Conservation (phyloP, 2,888 invertebrate species). For the Aporophyla lueneburgensis region DNA sequence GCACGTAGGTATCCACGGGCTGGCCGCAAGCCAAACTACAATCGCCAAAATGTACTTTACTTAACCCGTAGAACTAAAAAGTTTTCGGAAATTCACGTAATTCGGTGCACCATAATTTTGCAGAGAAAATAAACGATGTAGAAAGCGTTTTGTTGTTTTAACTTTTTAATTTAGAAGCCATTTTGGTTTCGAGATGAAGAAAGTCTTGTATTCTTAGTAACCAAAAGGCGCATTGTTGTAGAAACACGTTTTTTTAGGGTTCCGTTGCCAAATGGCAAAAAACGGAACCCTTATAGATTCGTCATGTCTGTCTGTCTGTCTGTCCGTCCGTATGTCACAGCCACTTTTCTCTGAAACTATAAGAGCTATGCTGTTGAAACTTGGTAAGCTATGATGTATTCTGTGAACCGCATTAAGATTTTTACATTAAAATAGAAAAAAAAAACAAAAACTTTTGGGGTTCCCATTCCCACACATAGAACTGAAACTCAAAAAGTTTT, state of each 20-base stretch:
- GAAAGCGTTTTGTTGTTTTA: not conserved
- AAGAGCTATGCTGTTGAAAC: too few species aligned
- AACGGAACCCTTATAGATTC: too few species aligned
- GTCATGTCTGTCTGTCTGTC: too few species aligned
- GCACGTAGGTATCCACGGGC: slow-evolving; percentile 29
- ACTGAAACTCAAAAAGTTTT: too few species aligned
- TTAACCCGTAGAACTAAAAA: slow-evolving; percentile 36
- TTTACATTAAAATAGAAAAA: too few species aligned
- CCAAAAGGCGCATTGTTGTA: not conserved
- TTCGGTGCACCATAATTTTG: slow-evolving; percentile 29
- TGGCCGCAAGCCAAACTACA: slow-evolving; percentile 57
- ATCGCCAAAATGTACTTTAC: slow-evolving; percentile 42
- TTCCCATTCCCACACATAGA: too few species aligned
- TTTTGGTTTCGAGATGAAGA: slow-evolving; percentile 20
- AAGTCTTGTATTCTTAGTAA: not conserved
- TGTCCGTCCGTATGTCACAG: too few species aligned
- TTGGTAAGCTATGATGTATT: too few species aligned
- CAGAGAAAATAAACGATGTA: slow-evolving; percentile 5
- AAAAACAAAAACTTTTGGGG: too few species aligned
- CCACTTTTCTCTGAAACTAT: too few species aligned
- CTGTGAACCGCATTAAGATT: too few species aligned
- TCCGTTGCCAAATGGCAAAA: too few species aligned
- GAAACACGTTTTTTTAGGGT: not conserved
- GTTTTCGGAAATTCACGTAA: slow-evolving; percentile 27
- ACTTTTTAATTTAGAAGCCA: slow-evolving; percentile 28